phyloP scores from a whole-genome alignment of 2,113 vertebrate species.

The Choloepus hoffmanni region DNA sequence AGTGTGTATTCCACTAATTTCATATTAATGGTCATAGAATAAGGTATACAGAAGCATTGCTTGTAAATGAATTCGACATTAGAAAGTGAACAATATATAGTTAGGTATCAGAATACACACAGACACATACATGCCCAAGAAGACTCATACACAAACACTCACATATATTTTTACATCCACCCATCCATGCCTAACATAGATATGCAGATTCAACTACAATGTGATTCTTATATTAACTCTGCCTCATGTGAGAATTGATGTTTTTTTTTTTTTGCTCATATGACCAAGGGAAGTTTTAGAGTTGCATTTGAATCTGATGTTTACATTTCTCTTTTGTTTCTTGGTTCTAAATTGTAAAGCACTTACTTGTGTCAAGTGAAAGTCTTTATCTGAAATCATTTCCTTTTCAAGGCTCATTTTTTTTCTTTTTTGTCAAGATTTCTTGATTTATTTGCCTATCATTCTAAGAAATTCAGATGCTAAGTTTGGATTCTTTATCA shows the following conservation, averaged over 20 bases:
- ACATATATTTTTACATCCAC: not conserved
- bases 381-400: not conserved
- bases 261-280: not conserved
- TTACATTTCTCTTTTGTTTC: not conserved
- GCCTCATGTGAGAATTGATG: not conserved
- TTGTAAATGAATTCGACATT: not conserved
- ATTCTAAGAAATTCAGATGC: not conserved
- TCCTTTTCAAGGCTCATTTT: not conserved
- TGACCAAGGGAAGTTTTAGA: not conserved
- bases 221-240: not conserved
- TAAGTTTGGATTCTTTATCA: not conserved
- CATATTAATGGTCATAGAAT: not conserved
- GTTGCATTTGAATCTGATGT: not conserved
- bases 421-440: not conserved
- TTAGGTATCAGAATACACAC: not conserved
- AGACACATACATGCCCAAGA: not conserved
- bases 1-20: not conserved
- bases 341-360: not conserved
- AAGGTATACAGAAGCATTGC: not conserved
- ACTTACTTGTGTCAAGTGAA: not conserved
- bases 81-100: not conserved
- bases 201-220: not conserved
- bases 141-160: not conserved
- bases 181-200: not conserved
- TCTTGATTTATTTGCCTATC: slow-evolving; percentile 3